phyloP scores from a whole-genome alignment of 2,797 vertebrate genomes.

The Megaceryle alcyon region DNA sequence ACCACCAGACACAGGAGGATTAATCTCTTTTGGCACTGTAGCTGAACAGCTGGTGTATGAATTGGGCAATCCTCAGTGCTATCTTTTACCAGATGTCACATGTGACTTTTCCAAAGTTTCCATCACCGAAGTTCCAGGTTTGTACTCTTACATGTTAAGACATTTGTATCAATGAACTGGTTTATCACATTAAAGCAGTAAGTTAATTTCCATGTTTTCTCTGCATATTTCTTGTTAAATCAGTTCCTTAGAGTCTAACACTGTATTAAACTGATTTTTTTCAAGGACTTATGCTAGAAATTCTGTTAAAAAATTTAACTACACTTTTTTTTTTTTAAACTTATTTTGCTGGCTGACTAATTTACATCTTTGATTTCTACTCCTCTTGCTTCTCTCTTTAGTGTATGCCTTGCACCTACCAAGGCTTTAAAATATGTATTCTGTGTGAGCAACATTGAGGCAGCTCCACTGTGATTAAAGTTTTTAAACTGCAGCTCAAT shows the following conservation, averaged over 20 bases:
- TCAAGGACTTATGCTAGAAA: neutral
- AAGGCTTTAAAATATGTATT: neutral
- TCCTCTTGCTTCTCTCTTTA: neutral
- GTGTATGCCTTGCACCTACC: neutral
- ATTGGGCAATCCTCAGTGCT: constrained; percentile 83
- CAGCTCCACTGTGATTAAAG: neutral
- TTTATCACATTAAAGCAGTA: neutral
- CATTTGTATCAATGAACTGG: neutral
- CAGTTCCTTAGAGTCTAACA: neutral
- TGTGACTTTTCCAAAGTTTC: constrained; percentile 88
- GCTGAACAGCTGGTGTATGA: constrained; percentile 90
- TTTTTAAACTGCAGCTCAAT: neutral
- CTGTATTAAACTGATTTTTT: neutral
- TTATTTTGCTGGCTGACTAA: neutral
- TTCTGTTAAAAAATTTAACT: neutral
- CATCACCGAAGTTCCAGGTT: constrained; percentile 86
- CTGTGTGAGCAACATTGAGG: neutral
- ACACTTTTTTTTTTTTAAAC: neutral
- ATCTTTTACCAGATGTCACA: constrained; percentile 87
- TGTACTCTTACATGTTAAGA: neutral
- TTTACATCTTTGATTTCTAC: neutral
- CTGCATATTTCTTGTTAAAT: neutral
- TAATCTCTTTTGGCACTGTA: constrained; percentile 85
- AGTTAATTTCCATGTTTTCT: neutral
- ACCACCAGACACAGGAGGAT: constrained; percentile 82